A percentile compares a stretch with the other conserved stretches of the same genome.
phyloP scores from a whole-genome alignment of 2,888 invertebrate genomes.

The Polymixis flavicincta region DNA sequence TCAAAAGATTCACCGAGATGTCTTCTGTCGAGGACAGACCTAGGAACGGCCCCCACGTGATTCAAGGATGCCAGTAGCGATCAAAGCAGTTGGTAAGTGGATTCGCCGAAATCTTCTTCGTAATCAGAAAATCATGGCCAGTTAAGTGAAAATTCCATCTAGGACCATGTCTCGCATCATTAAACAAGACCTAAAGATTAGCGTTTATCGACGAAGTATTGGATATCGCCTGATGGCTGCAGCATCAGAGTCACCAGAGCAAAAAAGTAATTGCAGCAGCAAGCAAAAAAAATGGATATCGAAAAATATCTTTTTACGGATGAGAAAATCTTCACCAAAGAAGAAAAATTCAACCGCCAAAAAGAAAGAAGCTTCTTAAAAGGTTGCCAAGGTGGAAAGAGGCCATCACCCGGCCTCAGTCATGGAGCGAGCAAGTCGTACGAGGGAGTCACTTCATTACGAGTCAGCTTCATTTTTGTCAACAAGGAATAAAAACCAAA shows the following conservation, averaged over 20 bases:
- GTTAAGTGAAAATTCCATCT: background rate
- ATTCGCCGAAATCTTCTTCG: background rate
- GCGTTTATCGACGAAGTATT: background rate
- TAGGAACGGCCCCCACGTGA: background rate
- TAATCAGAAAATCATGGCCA: background rate
- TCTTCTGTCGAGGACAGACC: background rate
- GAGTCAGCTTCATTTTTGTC: no score
- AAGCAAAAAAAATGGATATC: background rate
- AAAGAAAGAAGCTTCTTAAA: background rate
- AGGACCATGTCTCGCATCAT: background rate
- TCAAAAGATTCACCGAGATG: background rate
- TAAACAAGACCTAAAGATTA: background rate
- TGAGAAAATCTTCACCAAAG: background rate
- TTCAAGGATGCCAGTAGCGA: background rate
- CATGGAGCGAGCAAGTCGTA: no score
- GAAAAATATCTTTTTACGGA: background rate
- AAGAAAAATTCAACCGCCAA: no score
- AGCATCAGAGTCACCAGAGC: background rate
- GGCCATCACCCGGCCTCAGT: background rate
- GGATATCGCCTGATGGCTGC: background rate
- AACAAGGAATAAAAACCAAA: background rate
- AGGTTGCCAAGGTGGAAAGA: background rate
- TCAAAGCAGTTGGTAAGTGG: background rate
- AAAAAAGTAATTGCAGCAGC: background rate
- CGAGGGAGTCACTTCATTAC: no score